Percentiles rank a stretch among this genome's conserved stretches.
These are phyloP conservation scores for Eupithecia subfuscata DNA, from an alignment of 2,888 invertebrate genomes.

Conservation along the genomic window DNA sequence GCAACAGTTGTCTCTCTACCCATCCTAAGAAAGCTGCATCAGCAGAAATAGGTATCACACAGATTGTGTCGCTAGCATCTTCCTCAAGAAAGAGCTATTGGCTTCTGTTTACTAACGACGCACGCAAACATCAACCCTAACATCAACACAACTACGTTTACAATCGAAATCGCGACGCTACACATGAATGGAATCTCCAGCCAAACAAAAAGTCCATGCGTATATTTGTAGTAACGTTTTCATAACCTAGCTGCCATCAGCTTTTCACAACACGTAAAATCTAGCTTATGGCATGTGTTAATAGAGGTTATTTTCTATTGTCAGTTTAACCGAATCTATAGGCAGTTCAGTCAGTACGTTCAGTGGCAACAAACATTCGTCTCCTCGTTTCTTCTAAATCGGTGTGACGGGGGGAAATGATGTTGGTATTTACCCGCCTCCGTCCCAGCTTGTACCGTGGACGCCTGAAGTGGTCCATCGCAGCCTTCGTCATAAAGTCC, in stretches of 20 bases:
- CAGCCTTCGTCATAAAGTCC: slow-evolving; percentile 77
- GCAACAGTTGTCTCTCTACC: not conserved
- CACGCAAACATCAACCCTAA: slow-evolving; percentile 39
- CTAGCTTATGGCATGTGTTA: not conserved
- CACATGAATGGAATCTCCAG: slow-evolving; percentile 33
- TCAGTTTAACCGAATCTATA: not conserved
- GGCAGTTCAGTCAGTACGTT: no score
- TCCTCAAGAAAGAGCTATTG: slow-evolving; percentile 18
- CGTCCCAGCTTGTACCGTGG: slow-evolving; percentile 65
- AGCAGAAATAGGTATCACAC: slow-evolving; percentile 1
- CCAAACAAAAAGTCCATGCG: slow-evolving; percentile 24
- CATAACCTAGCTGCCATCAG: slow-evolving; percentile 12
- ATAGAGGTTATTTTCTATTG: not conserved
- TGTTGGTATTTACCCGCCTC: slow-evolving; percentile 61
- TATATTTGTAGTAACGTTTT: slow-evolving; percentile 21
- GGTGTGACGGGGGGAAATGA: not conserved
- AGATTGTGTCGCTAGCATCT: slow-evolving; percentile 12
- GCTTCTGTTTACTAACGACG: slow-evolving; percentile 40
- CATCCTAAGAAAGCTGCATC: not conserved
- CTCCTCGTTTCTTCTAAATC: not conserved
- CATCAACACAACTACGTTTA: slow-evolving; percentile 31
- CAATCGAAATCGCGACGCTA: slow-evolving; percentile 32
- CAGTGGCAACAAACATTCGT: not conserved
- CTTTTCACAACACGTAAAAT: not conserved
- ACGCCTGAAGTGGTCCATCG: slow-evolving; percentile 73